These are phyloP conservation scores for Drosophila imparisetae DNA, from an alignment of 2,888 invertebrate species.

Conservation along the genomic window DNA sequence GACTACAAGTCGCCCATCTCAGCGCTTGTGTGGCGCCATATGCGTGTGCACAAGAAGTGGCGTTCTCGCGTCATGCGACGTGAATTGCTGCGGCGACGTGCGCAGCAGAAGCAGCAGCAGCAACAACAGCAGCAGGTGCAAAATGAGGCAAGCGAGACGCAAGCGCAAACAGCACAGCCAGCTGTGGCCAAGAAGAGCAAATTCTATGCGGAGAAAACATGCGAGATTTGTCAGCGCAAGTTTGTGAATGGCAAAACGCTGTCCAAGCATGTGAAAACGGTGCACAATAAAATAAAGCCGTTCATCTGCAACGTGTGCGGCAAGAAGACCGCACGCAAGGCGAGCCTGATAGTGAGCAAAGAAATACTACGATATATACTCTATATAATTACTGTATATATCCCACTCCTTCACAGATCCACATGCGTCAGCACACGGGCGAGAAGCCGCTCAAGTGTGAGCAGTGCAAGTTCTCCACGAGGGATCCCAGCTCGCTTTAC, in stretches of 20 bases:
- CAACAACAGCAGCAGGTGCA: constrained; percentile 33
- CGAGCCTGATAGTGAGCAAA: constrained; percentile 87
- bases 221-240: constrained; percentile 88
- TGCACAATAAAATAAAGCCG: constrained; percentile 90
- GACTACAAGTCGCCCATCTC: constrained; percentile 86
- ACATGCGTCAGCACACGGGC: constrained; percentile 91
- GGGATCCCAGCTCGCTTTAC: constrained; percentile 91
- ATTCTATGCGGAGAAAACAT: constrained; percentile 88
- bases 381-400: constrained; percentile 3
- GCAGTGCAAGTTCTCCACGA: constrained; percentile 89
- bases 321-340: constrained; percentile 89
- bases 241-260: constrained; percentile 89
- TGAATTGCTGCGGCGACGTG: constrained; percentile 67
- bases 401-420: constrained; percentile 85
- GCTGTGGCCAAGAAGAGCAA: constrained; percentile 72
- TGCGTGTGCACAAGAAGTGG: constrained; percentile 87
- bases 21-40: constrained; percentile 87
- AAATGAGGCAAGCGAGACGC: constrained; percentile 28
- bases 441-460: constrained; percentile 91
- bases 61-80: constrained; percentile 79
- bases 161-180: constrained; percentile 39
- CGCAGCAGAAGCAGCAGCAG: constrained; percentile 39
- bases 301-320: constrained; percentile 91
- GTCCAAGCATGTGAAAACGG: constrained; percentile 89
- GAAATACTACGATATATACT: not conserved